Percentiles rank a stretch among this genome's conserved stretches.
Conservation (phyloP, 2,797 vertebrate species). For the Neostethus bicornis region DNA sequence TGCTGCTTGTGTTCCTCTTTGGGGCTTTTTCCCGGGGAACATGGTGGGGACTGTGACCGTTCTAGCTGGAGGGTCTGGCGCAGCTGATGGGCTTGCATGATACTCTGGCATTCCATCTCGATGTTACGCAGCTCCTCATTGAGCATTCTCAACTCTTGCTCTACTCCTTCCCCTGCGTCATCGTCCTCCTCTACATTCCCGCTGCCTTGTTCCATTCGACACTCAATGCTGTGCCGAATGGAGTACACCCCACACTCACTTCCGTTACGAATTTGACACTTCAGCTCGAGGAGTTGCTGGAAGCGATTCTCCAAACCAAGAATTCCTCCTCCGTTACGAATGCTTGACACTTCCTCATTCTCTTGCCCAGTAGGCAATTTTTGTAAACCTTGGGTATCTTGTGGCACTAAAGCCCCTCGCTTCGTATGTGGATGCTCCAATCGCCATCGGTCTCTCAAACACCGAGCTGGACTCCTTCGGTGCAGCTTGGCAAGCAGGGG, state of each 20-base stretch:
- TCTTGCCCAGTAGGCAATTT: conserved; percentile 54
- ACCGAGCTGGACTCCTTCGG: conserved; percentile 65
- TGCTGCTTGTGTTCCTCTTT: conserved; percentile 75
- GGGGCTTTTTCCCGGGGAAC: conserved; percentile 55
- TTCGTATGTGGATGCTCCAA: conserved; percentile 67
- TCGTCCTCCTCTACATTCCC: conserved; percentile 75
- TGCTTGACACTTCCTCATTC: conserved; percentile 50
- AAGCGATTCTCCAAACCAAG: conserved; percentile 83
- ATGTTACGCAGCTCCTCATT: conserved; percentile 94
- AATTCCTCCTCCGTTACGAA: conserved; percentile 65
- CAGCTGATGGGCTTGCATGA: conserved; percentile 92
- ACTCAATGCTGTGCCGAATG: conserved; percentile 91
- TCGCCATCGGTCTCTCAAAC: conserved; percentile 71
- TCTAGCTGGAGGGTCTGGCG: conserved; percentile 81
- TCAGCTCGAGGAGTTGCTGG: conserved; percentile 92
- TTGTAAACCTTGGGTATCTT: conserved; percentile 47
- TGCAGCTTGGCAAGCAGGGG: conserved; percentile 76
- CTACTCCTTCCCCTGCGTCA: conserved; percentile 79
- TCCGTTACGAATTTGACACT: conserved; percentile 91
- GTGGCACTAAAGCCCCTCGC: conserved; percentile 27
- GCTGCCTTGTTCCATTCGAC: conserved; percentile 78
- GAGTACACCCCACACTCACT: conserved; percentile 93
- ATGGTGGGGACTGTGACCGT: conserved; percentile 22
- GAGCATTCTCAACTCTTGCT: conserved; percentile 91
- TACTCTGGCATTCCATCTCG: conserved; percentile 94